Evolutionary conservation across 2,888 invertebrate genomes (phyloP).

Genomic region (Aleiodes testaceus): DNA sequence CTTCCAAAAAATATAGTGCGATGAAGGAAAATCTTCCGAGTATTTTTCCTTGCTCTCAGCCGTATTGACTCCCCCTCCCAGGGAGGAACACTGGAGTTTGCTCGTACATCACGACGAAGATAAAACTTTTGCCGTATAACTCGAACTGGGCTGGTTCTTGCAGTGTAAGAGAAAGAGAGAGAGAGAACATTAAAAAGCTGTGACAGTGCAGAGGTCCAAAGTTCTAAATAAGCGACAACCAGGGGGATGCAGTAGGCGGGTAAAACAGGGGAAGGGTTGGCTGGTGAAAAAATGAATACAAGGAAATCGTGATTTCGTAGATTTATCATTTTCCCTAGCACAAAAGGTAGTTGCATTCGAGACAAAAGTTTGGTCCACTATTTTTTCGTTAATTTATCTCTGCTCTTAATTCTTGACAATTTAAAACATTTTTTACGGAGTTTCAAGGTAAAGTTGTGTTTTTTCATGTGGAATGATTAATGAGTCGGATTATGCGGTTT

Average conservation of each 20-base stretch:
- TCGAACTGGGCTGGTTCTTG: conserved; percentile 37
- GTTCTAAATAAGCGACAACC: conserved; percentile 50
- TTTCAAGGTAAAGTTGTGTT: not conserved
- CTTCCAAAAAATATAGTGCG: conserved; percentile 52
- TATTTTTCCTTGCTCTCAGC: conserved; percentile 37
- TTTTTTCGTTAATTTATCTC: not conserved
- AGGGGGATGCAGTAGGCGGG: conserved; percentile 10
- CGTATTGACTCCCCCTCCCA: conserved; percentile 48
- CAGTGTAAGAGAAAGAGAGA: conserved; percentile 22
- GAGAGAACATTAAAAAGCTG: conserved; percentile 46
- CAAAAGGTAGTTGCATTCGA: conserved; percentile 2
- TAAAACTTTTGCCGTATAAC: conserved; percentile 53
- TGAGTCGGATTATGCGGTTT: conserved; percentile 44
- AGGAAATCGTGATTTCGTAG: conserved; percentile 48
- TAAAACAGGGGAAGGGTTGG: conserved; percentile 24
- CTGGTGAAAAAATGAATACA: conserved; percentile 36
- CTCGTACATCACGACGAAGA: conserved; percentile 54
- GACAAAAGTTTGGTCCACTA: no score
- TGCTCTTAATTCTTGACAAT: no score
- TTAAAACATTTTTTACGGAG: not conserved
- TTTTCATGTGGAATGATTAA: conserved; percentile 48
- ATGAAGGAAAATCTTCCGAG: conserved; percentile 51
- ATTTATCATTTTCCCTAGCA: conserved; percentile 48
- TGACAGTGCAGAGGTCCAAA: conserved; percentile 46
- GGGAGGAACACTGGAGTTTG: conserved; percentile 49